phyloP scores from a whole-genome alignment of 1,140 invertebrate genomes.

The Conus betulinus region DNA sequence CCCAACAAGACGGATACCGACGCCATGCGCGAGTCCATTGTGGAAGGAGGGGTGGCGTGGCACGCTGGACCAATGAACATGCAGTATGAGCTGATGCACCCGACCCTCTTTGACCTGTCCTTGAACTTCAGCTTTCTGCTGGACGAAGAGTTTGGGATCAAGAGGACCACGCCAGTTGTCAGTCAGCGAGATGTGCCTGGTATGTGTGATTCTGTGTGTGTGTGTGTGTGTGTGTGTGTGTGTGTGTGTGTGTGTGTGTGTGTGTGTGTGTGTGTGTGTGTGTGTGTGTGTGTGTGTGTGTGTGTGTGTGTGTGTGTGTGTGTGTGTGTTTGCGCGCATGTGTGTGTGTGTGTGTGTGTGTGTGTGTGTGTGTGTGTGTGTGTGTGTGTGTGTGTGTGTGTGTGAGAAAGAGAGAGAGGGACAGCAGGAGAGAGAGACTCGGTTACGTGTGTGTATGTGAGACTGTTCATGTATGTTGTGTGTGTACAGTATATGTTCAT shows the following conservation, averaged over 20 bases:
- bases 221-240: constrained; percentile 5
- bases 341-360: too few species aligned
- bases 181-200: constrained; percentile 71
- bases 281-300: neutral
- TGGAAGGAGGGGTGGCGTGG: constrained; percentile 60
- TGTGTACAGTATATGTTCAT: too few species aligned
- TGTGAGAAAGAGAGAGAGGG: too few species aligned
- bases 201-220: constrained; percentile 39
- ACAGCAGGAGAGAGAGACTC: too few species aligned
- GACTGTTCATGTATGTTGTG: too few species aligned
- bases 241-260: neutral
- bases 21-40: constrained; percentile 55
- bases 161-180: constrained; percentile 49
- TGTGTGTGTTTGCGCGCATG: neutral
- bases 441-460: too few species aligned
- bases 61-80: constrained; percentile 71
- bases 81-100: constrained; percentile 63
- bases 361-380: too few species aligned
- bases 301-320: neutral
- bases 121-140: constrained; percentile 56
- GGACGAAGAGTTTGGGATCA: constrained; percentile 57
- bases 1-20: constrained; percentile 46
- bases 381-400: too few species aligned
- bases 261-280: constrained; percentile 11
- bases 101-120: constrained; percentile 53